Evolutionary conservation across 2,797 vertebrate genomes (phyloP).

Genomic region (Mus minutoides): DNA sequence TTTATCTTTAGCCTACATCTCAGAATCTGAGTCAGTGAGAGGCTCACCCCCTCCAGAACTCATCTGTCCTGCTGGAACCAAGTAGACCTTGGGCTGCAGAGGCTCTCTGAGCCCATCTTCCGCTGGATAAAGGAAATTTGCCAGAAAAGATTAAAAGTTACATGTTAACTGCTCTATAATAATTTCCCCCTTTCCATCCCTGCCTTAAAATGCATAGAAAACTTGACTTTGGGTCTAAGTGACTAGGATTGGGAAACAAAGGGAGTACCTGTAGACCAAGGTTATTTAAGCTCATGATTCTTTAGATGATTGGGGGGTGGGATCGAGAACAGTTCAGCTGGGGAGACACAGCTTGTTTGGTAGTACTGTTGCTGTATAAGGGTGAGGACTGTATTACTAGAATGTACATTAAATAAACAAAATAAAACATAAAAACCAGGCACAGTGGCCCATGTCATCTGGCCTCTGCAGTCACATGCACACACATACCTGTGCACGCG

Average conservation of each 20-base stretch:
- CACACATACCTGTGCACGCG: not conserved
- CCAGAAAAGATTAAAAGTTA: conserved; percentile 18
- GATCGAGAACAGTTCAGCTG: not conserved
- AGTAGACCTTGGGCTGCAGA: not conserved
- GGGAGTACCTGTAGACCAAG: not conserved
- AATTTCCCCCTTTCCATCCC: not conserved
- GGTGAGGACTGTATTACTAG: not conserved
- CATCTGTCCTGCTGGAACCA: not conserved
- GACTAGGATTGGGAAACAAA: not conserved
- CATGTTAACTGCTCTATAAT: conserved; percentile 14
- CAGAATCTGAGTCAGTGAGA: conserved; percentile 10
- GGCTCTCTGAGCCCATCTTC: not conserved
- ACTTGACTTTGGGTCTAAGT: conserved; percentile 46
- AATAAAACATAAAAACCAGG: not conserved
- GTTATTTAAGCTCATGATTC: not conserved
- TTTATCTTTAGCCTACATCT: conserved; percentile 59
- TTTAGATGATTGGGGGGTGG: not conserved
- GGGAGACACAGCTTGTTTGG: not conserved
- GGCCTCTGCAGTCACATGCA: too few relatives aligned
- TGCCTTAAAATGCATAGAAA: not conserved
- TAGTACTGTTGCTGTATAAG: not conserved
- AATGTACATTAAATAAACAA: not conserved
- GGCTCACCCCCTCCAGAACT: not conserved
- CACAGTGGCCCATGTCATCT: not conserved
- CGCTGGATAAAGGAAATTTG: not conserved